A percentile compares a stretch with the other conserved stretches of the same genome.
These are phyloP conservation scores for Geopemphigus sp. DNA, from an alignment of 1,140 invertebrate genomes.

Conservation along the genomic window DNA sequence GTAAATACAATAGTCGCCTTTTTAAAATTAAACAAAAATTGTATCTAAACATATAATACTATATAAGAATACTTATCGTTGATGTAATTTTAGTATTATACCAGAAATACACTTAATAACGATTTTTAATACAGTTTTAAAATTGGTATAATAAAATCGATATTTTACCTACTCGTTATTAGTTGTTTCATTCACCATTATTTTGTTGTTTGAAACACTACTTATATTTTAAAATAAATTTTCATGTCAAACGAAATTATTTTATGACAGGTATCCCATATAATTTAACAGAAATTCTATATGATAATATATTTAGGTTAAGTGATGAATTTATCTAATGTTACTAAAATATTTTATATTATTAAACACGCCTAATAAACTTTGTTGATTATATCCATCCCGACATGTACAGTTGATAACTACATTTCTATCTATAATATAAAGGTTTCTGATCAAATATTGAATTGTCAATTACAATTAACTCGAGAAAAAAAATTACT, in stretches of 20 bases:
- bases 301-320: background rate
- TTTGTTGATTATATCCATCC: too few species aligned
- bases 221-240: background rate
- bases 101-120: background rate
- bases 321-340: too few species aligned
- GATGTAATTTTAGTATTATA: background rate
- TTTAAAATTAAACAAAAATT: background rate
- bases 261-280: background rate
- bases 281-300: background rate
- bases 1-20: background rate
- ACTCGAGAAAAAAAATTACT: too few species aligned
- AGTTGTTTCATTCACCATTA: too few species aligned
- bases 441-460: background rate
- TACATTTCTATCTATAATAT: background rate
- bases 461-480: too few species aligned
- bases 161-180: background rate
- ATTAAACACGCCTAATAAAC: too few species aligned
- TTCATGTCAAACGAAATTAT: background rate
- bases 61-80: background rate
- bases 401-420: too few species aligned
- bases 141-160: background rate
- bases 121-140: background rate
- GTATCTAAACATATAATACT: conserved; percentile 2
- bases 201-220: too few species aligned
- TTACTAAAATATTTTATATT: too few species aligned